Base-by-base conservation (phyloP, 2,113 vertebrate genomes). In the Astur gentilis region DNA sequence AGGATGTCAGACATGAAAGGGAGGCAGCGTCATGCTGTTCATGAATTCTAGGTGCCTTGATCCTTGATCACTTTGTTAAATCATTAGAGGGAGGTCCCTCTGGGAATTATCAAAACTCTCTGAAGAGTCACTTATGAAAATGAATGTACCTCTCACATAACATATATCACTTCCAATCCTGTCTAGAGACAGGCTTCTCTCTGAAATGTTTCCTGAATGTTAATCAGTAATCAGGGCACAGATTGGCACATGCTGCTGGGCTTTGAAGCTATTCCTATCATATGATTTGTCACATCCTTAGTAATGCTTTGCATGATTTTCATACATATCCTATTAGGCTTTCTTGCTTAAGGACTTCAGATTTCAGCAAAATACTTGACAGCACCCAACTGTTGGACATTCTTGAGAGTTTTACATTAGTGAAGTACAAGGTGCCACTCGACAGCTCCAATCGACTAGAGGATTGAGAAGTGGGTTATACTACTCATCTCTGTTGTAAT, bases 1-100 rank as follows among this genome's bases (percentile, higher is more conserved):
- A 95, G 94, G 89, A 94, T 97, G 94, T 97, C 91, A 96, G 81
- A 93, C 89, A 95, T 95, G 93, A 97, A 97, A 96, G 95, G 77
- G 87, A 96, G 92, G 49, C 89, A 89, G 95, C 93, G 73, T 95
- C 93, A 69, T 89, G 66, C 95, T 97, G 89, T 54, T 95, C 87
- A 11, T 88, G 95, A 95, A 93, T 97, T 96, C 70, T 90, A 91
- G 96, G 91, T 97, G 93, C 96, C 97, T 97, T 95, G 95, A 97
- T 97, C 92, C 95, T 91, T 94, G 91, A 95, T 96, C 92, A 84
- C 92, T 96, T 91, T 91, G 93, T 95, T 96, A 97, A 95, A 95
- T 96, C 93, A 97, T 97, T 97, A 96, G 95, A 93, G 87, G 78
- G 94, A 95, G 87, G 66, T 95, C 70, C 91, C 87, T 89, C 75